phyloP scores from a whole-genome alignment of 2,888 invertebrate genomes.

The Arrhopalites spinosus region DNA sequence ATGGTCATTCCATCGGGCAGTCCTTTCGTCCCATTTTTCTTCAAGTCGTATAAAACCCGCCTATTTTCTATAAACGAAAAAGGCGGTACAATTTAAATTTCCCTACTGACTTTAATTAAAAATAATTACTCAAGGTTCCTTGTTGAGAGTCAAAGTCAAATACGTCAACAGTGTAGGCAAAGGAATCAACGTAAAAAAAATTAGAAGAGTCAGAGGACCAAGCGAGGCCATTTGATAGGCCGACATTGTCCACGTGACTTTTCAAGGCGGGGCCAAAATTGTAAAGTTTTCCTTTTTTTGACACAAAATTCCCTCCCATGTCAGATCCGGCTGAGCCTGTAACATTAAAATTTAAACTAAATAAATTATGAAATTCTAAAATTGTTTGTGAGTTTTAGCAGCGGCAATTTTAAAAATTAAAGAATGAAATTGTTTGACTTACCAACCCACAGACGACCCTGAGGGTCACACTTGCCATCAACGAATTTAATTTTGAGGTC shows the following conservation, averaged over 20 bases:
- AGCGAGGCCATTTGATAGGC: constrained; percentile 52
- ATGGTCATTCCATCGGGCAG: constrained; percentile 79
- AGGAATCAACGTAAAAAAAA: constrained; percentile 53
- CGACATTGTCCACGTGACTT: constrained; percentile 49
- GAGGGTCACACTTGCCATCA: constrained; percentile 78
- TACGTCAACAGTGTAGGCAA: constrained; percentile 50
- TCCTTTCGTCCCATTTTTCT: constrained; percentile 65
- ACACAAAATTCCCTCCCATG: constrained; percentile 46
- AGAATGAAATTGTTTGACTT: constrained; percentile 2
- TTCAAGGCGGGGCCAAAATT: constrained; percentile 43
- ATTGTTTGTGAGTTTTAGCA: no score
- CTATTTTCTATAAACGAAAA: no score
- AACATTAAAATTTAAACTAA: background rate
- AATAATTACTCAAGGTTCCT: constrained; percentile 47
- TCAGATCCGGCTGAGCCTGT: constrained; percentile 39
- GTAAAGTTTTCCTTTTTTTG: constrained; percentile 48
- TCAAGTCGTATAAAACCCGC: constrained; percentile 60
- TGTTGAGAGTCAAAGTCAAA: constrained; percentile 48
- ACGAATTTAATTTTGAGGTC: constrained; percentile 73
- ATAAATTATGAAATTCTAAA: background rate
- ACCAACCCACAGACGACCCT: constrained; percentile 76
- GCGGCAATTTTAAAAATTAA: no score
- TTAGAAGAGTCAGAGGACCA: constrained; percentile 49
- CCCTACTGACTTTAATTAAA: no score
- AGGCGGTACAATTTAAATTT: no score